Conservation (phyloP, 37 sponge, comb jelly and placozoan genomes). For the Axinella damicornis region DNA sequence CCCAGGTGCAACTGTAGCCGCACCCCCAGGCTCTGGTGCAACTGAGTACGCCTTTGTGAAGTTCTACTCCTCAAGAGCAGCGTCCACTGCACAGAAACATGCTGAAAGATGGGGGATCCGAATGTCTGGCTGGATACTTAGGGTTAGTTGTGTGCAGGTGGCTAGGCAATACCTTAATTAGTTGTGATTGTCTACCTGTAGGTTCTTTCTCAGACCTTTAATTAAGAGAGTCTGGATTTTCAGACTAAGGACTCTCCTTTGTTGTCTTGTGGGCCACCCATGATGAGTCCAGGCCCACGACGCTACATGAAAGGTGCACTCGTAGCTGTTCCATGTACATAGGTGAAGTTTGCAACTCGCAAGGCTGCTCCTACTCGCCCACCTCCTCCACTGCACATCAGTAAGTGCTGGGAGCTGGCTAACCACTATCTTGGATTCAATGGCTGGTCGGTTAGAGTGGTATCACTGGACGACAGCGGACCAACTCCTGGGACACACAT, state of each 20-base stretch:
- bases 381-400: conserved; percentile 21
- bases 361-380: neutral
- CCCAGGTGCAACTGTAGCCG: neutral
- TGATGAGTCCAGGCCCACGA: neutral
- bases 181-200: too few species aligned
- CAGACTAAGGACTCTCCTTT: too few species aligned
- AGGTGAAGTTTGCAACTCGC: neutral
- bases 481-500: neutral
- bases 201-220: too few species aligned
- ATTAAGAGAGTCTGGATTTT: too few species aligned
- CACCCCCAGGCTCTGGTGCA: neutral
- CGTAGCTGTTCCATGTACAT: neutral
- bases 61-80: conserved; percentile 32
- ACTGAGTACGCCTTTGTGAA: conserved; percentile 46
- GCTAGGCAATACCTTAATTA: neutral
- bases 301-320: neutral
- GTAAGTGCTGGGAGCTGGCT: conserved; percentile 38
- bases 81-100: neutral
- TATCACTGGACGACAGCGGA: neutral
- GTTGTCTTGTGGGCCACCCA: too few species aligned
- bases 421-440: conserved; percentile 61
- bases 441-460: conserved; percentile 33
- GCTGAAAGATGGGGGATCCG: neutral
- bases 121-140: neutral
- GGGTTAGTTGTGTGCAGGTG: neutral